Evolutionary conservation across 2,888 invertebrate species (phyloP).

Genomic region (Oegoconia quadripuncta): DNA sequence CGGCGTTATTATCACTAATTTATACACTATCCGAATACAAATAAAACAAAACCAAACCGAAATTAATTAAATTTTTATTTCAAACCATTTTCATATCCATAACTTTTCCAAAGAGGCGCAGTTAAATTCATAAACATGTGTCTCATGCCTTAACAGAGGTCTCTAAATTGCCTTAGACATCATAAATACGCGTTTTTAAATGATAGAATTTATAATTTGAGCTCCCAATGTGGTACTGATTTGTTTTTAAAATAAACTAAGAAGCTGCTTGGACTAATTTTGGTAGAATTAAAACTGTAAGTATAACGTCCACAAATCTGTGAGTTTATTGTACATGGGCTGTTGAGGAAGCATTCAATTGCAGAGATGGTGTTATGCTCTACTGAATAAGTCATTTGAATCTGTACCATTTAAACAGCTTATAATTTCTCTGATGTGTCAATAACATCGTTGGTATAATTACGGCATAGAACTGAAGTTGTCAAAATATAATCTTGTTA

Average conservation of each 20-base stretch:
- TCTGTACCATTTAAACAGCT: too few relatives aligned
- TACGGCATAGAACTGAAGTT: too few relatives aligned
- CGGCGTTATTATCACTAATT: constrained; percentile 17
- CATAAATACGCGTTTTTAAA: constrained; percentile 42
- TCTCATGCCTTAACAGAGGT: constrained; percentile 30
- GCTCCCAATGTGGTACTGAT: constrained; percentile 49
- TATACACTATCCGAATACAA: constrained; percentile 33
- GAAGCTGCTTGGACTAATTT: constrained; percentile 55
- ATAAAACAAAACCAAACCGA: constrained; percentile 28
- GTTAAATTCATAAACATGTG: constrained; percentile 45
- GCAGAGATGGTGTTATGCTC: constrained; percentile 35
- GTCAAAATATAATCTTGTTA: too few relatives aligned
- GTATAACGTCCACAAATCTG: constrained; percentile 58
- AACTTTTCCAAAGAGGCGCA: constrained; percentile 36
- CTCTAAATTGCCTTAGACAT: constrained; percentile 34
- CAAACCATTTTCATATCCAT: constrained; percentile 31
- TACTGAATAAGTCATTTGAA: constrained; percentile 13
- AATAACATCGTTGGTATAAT: too few relatives aligned
- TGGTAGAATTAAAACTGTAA: constrained; percentile 54
- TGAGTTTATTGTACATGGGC: constrained; percentile 55
- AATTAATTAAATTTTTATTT: constrained; percentile 51
- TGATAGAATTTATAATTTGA: constrained; percentile 45
- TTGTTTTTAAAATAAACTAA: constrained; percentile 54
- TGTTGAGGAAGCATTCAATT: constrained; percentile 62
- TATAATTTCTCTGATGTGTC: too few relatives aligned